Evolutionary conservation across 2,797 vertebrate genomes (phyloP).

Genomic region (Huso huso): DNA sequence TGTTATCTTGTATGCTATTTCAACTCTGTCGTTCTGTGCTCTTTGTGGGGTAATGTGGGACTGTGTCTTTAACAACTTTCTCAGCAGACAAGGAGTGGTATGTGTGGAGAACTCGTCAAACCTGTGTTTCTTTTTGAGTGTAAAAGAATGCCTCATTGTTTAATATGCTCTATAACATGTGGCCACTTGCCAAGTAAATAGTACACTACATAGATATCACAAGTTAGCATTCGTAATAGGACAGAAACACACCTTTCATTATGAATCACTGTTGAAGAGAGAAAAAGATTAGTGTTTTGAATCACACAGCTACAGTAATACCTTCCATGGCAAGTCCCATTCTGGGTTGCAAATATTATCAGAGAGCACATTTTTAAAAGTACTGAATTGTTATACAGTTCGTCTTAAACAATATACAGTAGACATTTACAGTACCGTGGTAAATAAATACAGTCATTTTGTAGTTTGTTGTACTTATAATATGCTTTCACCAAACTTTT

Average conservation of each 20-base stretch:
- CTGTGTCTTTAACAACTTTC: too few relatives aligned
- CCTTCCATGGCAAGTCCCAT: too few relatives aligned
- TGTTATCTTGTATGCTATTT: constrained; percentile 9
- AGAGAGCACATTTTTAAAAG: too few relatives aligned
- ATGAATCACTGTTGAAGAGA: constrained; percentile 46
- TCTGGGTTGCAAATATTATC: too few relatives aligned
- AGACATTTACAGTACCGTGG: too few relatives aligned
- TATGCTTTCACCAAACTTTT: too few relatives aligned
- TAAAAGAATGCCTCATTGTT: constrained; percentile 67
- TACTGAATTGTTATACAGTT: too few relatives aligned
- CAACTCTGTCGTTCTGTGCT: neutral
- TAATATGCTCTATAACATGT: constrained; percentile 49
- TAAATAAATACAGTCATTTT: too few relatives aligned
- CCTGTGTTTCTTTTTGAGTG: constrained; percentile 4
- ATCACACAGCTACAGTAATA: too few relatives aligned
- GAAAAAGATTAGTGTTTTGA: neutral
- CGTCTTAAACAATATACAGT: too few relatives aligned
- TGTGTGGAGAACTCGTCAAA: constrained; percentile 15
- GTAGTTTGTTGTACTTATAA: too few relatives aligned
- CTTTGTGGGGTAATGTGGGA: neutral
- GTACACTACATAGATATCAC: constrained; percentile 57
- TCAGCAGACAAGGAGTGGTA: constrained; percentile 7
- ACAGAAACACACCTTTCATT: constrained; percentile 55
- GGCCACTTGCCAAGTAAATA: constrained; percentile 64
- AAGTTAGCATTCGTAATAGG: constrained; percentile 58